Evolutionary conservation across 2,113 vertebrate species (phyloP).

Genomic region (Amia ocellicauda): DNA sequence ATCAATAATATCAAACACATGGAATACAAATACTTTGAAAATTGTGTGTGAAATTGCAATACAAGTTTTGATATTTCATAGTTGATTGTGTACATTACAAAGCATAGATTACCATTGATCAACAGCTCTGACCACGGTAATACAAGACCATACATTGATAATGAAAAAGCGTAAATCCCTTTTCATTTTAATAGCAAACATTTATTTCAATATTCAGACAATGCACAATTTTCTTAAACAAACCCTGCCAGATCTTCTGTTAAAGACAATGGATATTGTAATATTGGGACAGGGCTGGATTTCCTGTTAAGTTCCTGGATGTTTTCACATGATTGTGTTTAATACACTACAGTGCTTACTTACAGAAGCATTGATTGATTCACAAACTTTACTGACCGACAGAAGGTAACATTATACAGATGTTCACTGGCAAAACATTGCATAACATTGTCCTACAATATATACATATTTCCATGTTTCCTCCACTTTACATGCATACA

Average conservation of each 20-base stretch:
- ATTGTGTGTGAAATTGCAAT: too few species aligned
- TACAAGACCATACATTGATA: background rate
- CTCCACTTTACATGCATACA: constrained; percentile 13
- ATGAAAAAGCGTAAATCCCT: constrained; percentile 14
- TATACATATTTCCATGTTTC: constrained; percentile 19
- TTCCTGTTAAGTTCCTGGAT: constrained; percentile 3
- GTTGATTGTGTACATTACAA: too few species aligned
- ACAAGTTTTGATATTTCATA: too few species aligned
- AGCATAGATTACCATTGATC: too few species aligned
- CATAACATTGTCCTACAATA: constrained; percentile 20
- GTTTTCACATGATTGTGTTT: constrained; percentile 18
- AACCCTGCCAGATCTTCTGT: constrained; percentile 36
- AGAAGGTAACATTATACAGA: constrained; percentile 27
- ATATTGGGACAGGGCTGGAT: background rate
- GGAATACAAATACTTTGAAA: too few species aligned
- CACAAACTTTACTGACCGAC: constrained; percentile 5
- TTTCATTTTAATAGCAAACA: constrained; percentile 48
- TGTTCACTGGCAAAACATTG: constrained; percentile 22
- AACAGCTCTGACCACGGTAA: too few species aligned
- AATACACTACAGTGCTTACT: constrained; percentile 16
- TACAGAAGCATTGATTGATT: constrained; percentile 22
- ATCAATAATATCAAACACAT: too few species aligned
- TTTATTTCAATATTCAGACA: constrained; percentile 61
- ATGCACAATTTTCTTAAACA: constrained; percentile 36
- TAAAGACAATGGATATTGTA: background rate